Percentiles rank a stretch among this genome's conserved stretches.
Conservation (phyloP, 2,113 vertebrate genomes). For the Picathartes gymnocephalus region DNA sequence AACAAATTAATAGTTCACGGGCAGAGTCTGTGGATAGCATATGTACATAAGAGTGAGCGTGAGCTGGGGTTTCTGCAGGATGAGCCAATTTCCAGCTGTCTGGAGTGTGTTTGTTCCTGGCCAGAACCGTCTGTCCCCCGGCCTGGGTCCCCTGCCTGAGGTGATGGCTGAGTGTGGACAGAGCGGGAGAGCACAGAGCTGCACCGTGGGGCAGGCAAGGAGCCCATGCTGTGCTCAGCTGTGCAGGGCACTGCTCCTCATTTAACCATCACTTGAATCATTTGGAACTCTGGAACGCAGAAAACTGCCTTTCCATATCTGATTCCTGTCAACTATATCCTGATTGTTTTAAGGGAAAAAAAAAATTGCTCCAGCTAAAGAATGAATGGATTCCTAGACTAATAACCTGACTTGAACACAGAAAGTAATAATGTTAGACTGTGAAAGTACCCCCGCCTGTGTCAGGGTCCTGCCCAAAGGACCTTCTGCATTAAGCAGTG, state of each 20-base stretch:
- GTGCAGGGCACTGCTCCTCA: not conserved
- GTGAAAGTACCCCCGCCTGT: not conserved
- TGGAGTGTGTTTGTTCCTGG: not conserved
- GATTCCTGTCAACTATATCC: not conserved
- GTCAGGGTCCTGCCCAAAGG: not conserved
- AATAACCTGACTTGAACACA: not conserved
- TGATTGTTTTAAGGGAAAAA: not conserved
- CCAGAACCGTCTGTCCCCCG: rapidly evolving
- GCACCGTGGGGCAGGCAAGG: not conserved
- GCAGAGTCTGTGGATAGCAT: not conserved
- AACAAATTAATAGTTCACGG: not conserved
- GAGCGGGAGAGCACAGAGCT: not conserved
- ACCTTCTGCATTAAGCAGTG: not conserved
- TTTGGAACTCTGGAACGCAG: not conserved
- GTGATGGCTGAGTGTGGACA: rapidly evolving
- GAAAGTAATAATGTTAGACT: not conserved
- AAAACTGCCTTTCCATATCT: not conserved
- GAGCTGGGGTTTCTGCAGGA: not conserved
- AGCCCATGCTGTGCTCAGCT: not conserved
- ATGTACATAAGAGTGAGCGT: not conserved
- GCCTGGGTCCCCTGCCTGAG: not conserved
- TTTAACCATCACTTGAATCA: not conserved
- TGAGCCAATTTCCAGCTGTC: not conserved
- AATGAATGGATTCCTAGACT: not conserved
- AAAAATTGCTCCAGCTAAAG: not conserved